These are phyloP conservation scores for Cassiopea xamachana DNA, from an alignment of 30 jellyfish, hydroid and myxozoan genomes.

Conservation along the genomic window DNA sequence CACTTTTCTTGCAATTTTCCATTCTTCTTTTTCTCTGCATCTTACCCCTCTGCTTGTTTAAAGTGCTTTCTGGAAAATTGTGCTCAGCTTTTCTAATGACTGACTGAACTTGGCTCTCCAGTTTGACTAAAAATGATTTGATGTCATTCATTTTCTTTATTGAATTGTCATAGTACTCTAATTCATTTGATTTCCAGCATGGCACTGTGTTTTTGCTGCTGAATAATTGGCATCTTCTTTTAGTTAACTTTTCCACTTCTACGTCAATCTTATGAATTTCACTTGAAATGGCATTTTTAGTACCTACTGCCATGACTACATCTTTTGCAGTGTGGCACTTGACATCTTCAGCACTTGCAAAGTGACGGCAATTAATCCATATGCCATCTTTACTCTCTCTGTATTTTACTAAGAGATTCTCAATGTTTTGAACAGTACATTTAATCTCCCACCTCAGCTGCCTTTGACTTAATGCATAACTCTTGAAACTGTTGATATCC, in stretches of 20 bases:
- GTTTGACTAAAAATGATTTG: constrained; percentile 5
- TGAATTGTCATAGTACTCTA: constrained; percentile 9
- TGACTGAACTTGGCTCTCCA: constrained; percentile 19
- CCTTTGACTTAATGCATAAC: constrained; percentile 1
- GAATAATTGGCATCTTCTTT: constrained; percentile 21
- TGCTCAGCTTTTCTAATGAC: background rate
- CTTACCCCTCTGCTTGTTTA: background rate
- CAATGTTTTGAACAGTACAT: constrained; percentile 11
- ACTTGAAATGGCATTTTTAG: constrained; percentile 20
- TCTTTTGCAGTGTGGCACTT: background rate
- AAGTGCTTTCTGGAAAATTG: background rate
- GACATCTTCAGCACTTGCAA: constrained; percentile 2
- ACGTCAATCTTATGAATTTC: constrained; percentile 23
- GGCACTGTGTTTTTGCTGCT: constrained; percentile 9
- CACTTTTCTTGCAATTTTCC: constrained; percentile 26
- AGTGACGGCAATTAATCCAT: constrained; percentile 3
- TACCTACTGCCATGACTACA: background rate
- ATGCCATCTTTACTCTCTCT: constrained; percentile 20
- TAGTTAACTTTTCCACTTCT: constrained; percentile 16
- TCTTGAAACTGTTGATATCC: constrained; percentile 22
- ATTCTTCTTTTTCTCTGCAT: constrained; percentile 28
- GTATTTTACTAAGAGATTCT: background rate
- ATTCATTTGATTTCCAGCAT: constrained; percentile 25
- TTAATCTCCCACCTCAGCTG: constrained; percentile 2
- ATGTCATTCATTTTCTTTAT: constrained; percentile 9